phyloP scores from a whole-genome alignment of 2,888 invertebrate species.

The Sycophila texana region DNA sequence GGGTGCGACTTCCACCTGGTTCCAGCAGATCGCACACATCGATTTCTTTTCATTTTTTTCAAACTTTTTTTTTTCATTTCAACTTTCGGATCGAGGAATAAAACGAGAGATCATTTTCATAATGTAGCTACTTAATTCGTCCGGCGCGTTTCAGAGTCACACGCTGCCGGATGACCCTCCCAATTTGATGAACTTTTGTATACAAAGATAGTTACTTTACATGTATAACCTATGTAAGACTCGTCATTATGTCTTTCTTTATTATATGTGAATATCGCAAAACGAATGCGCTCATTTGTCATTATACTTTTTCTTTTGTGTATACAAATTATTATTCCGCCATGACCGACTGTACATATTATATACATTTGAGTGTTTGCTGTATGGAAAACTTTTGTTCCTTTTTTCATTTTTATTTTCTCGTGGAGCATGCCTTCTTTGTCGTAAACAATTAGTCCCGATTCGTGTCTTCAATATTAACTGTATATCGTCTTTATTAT shows the following conservation, averaged over 20 bases:
- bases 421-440: constrained; percentile 52
- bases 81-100: no score
- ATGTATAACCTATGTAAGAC: constrained; percentile 43
- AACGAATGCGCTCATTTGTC: constrained; percentile 51
- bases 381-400: constrained; percentile 33
- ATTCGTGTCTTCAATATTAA: constrained; percentile 37
- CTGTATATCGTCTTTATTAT: constrained; percentile 20
- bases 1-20: constrained; percentile 34
- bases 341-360: constrained; percentile 47
- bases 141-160: neutral
- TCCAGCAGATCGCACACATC: constrained; percentile 70
- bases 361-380: constrained; percentile 52
- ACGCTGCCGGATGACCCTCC: constrained; percentile 8
- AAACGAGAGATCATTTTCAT: no score
- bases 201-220: constrained; percentile 36
- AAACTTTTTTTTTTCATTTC: no score
- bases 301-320: constrained; percentile 41
- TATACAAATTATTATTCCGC: constrained; percentile 40
- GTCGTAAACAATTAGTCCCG: constrained; percentile 43
- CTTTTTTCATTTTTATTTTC: neutral
- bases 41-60: no score
- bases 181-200: constrained; percentile 11
- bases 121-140: no score
- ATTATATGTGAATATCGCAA: constrained; percentile 39
- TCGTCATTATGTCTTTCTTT: constrained; percentile 14